These are phyloP conservation scores for Leucophora obtusa DNA, from an alignment of 2,888 invertebrate species.

Conservation along the genomic window DNA sequence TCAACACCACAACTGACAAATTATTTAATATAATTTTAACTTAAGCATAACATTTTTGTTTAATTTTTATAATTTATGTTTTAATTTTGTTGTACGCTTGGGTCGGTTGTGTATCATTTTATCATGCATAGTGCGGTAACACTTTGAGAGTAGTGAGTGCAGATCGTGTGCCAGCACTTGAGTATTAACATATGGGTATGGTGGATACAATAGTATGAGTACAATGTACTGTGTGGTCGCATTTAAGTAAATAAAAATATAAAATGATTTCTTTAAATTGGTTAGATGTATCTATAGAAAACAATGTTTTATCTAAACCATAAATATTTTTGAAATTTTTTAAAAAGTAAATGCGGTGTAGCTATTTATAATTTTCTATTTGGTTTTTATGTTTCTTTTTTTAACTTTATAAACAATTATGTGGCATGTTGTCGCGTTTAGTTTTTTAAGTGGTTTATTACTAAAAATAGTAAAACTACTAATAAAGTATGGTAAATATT, in stretches of 20 bases:
- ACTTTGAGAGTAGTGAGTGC: neutral
- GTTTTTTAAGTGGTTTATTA: constrained; percentile 41
- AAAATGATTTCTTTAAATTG: neutral
- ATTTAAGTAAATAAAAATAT: neutral
- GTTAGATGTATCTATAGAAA: neutral
- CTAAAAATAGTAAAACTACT: neutral
- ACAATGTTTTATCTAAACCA: neutral
- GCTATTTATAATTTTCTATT: neutral
- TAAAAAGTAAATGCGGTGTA: neutral
- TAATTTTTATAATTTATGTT: neutral
- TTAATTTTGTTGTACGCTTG: neutral
- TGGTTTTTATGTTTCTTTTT: constrained; percentile 13
- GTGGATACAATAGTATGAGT: neutral
- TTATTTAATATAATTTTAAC: constrained; percentile 28
- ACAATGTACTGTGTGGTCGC: neutral
- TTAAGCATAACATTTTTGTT: constrained; percentile 19
- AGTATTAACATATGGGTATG: too few relatives aligned
- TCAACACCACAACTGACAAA: constrained; percentile 35
- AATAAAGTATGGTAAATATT: too few relatives aligned
- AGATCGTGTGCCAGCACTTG: neutral
- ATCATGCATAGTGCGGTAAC: neutral
- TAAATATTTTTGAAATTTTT: neutral
- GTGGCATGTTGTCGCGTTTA: constrained; percentile 57
- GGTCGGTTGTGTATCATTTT: neutral
- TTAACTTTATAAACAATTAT: constrained; percentile 53